Conservation (phyloP, 2,888 invertebrate species). For the Andrena bicolor region DNA sequence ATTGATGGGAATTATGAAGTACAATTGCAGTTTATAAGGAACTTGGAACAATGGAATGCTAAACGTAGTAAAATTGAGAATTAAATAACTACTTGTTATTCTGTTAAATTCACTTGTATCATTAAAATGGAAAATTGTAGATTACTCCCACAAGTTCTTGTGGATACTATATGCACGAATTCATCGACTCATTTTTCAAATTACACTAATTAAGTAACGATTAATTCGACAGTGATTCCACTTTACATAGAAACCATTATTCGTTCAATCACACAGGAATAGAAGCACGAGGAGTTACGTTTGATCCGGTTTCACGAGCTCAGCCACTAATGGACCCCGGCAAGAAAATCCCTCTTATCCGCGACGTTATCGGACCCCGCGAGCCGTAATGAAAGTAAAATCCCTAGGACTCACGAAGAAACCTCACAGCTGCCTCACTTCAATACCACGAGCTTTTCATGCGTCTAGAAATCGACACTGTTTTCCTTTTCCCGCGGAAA, state of each 20-base stretch:
- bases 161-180: not conserved
- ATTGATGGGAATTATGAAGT: not conserved
- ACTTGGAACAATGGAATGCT: too few relatives aligned
- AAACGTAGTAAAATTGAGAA: too few relatives aligned
- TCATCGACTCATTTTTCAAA: not conserved
- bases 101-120: too few relatives aligned
- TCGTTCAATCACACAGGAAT: not conserved
- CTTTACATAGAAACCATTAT: not conserved
- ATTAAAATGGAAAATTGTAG: too few relatives aligned
- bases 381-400: conserved; percentile 45
- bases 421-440: not conserved
- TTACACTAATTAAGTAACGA: not conserved
- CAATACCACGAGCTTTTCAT: conserved; percentile 7
- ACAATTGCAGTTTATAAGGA: too few relatives aligned
- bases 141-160: too few relatives aligned
- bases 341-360: conserved; percentile 39
- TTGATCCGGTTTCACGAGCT: conserved; percentile 18
- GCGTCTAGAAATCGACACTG: not conserved
- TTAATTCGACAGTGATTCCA: not conserved
- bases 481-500: not conserved
- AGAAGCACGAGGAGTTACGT: not conserved
- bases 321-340: conserved; percentile 32
- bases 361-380: conserved; percentile 24
- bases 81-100: too few relatives aligned
- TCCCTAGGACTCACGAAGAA: conserved; percentile 17